Evolutionary conservation across 2,113 vertebrate genomes (phyloP).

Genomic region (Pachypanchax playfairii): DNA sequence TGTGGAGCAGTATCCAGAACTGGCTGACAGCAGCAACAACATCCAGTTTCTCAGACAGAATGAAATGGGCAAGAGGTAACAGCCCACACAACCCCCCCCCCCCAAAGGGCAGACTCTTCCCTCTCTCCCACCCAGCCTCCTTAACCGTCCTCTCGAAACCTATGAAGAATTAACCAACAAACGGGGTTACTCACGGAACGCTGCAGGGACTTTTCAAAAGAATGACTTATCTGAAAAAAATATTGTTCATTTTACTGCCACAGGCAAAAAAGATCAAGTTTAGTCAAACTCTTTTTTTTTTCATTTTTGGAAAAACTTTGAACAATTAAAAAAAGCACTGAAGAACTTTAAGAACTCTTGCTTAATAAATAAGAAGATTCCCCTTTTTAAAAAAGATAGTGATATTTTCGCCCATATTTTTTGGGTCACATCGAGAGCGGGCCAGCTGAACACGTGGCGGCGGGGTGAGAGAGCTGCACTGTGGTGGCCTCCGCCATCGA

Average conservation of each 20-base stretch:
- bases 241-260: conserved; percentile 80
- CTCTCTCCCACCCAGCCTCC: conserved; percentile 56
- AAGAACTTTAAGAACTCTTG: conserved; percentile 77
- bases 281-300: conserved; percentile 60
- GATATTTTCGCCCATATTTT: conserved; percentile 98
- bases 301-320: conserved; percentile 60
- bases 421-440: conserved; percentile 85
- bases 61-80: conserved; percentile 99
- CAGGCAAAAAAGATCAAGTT: conserved; percentile 78
- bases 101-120: conserved; percentile 39
- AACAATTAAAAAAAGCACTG: conserved; percentile 72
- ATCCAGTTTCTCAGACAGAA: conserved; percentile 99
- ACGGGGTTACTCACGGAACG: conserved; percentile 89
- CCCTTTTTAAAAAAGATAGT: conserved; percentile 89
- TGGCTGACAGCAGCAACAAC: conserved; percentile 99
- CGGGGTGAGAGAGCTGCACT: conserved; percentile 40
- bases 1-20: conserved; percentile 98
- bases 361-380: conserved; percentile 84
- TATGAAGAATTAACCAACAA: conserved; percentile 93
- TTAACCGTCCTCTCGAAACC: conserved; percentile 87
- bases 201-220: conserved; percentile 92
- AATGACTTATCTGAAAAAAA: conserved; percentile 74
- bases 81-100: conserved; percentile 79
- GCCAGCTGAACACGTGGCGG: conserved; percentile 49
- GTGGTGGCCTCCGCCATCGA: conserved; percentile 42